These are phyloP conservation scores for Meloidogyne exigua DNA, from an alignment of 1,140 invertebrate genomes.

Conservation along the genomic window DNA sequence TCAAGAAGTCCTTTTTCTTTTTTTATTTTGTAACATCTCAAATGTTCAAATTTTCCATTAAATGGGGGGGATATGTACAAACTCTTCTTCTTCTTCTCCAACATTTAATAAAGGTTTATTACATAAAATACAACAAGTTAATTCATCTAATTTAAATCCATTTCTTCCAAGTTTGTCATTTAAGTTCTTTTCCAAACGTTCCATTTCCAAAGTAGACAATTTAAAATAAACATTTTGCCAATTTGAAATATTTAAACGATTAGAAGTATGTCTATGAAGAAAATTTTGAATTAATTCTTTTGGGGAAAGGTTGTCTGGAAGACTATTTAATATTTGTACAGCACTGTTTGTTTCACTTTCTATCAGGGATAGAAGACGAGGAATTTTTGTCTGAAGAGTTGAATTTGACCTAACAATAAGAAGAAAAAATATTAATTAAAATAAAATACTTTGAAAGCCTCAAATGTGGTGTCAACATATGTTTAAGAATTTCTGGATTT, in stretches of 20 bases:
- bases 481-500: constrained; percentile 17
- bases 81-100: constrained; percentile 14
- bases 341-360: constrained; percentile 8
- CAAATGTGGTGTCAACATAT: constrained; percentile 15
- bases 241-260: constrained; percentile 2
- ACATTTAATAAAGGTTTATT: neutral
- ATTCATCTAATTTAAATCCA: constrained; percentile 18
- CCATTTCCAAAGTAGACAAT: neutral
- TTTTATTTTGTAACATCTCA: neutral
- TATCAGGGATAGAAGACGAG: constrained; percentile 1
- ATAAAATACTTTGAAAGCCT: constrained; percentile 13
- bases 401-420: constrained; percentile 11
- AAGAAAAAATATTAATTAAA: neutral
- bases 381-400: constrained; percentile 3
- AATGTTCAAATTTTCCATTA: constrained; percentile 17
- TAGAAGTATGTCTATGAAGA: constrained; percentile 14
- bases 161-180: neutral
- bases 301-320: constrained; percentile 14
- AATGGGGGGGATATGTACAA: constrained; percentile 6
- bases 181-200: neutral
- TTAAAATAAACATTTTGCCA: constrained; percentile 9
- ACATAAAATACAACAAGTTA: constrained; percentile 8
- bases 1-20: neutral
- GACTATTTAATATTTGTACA: neutral
- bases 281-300: constrained; percentile 14